A percentile compares a stretch with the other conserved stretches of the same genome.
phyloP scores from a whole-genome alignment of 1,140 invertebrate species.

The Heliothis subflexa region DNA sequence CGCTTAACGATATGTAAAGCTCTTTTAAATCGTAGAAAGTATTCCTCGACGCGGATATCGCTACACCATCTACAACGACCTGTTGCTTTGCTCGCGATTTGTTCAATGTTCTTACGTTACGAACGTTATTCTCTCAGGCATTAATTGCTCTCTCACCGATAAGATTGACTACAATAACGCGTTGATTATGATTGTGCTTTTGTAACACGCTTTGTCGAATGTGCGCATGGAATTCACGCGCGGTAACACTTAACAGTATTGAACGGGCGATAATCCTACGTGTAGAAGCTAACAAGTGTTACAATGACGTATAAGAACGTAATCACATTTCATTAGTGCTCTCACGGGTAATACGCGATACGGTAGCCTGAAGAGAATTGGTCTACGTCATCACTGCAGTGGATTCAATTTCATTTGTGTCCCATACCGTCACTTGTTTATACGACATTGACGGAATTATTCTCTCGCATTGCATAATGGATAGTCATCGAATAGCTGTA shows the following conservation, averaged over 20 bases:
- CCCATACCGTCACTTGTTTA: not conserved
- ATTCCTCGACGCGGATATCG: not conserved
- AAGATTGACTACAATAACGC: slow-evolving; percentile 23
- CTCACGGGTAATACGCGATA: not conserved
- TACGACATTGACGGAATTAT: not conserved
- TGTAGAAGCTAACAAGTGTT: not conserved
- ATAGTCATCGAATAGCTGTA: not conserved
- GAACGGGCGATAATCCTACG: not conserved
- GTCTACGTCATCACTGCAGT: not conserved
- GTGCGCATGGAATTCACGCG: slow-evolving; percentile 12
- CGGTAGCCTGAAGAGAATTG: not conserved
- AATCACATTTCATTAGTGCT: slow-evolving; percentile 14
- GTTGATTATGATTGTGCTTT: slow-evolving; percentile 12
- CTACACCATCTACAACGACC: slow-evolving; percentile 23
- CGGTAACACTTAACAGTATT: not conserved
- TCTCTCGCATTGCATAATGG: not conserved
- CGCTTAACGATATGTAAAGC: slow-evolving; percentile 18
- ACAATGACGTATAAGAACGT: slow-evolving; percentile 9
- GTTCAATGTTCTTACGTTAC: not conserved
- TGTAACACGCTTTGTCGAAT: not conserved
- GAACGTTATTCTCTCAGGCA: too few species aligned
- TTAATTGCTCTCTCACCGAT: slow-evolving; percentile 12
- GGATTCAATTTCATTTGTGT: not conserved
- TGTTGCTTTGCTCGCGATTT: slow-evolving; percentile 36
- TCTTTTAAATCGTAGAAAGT: slow-evolving; percentile 30